Base-by-base conservation (phyloP, 2,888 invertebrate genomes). In the Trimorus sp. region DNA sequence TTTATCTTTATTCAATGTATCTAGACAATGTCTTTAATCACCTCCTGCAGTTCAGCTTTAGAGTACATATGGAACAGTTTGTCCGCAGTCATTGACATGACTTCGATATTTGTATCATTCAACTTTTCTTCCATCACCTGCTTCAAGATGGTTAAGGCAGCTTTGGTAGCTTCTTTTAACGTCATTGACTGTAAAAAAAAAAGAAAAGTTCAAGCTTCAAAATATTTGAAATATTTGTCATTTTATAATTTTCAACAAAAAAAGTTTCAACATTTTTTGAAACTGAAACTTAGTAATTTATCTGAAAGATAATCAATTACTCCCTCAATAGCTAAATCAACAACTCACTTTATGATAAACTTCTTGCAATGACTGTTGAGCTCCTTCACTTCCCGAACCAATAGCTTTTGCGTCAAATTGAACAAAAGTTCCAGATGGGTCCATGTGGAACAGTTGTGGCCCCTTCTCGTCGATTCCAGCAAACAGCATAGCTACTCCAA, bases 71-170 rank as follows among this genome's bases (percentile, higher is more conserved):
- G 96, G 93, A 98, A 99, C 87, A 96, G 93, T 26, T 94, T 94
- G 36, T 93, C 93, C 0, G 96, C 96, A 0, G 98, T 98, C 94
- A 99, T 97, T 45, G 97, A 97, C 92, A 98, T 98, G 84, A 99
- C 97, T 93, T 99, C 99, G 69, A 99, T 98, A 92, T 99, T 99
- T 73, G 96, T 97, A 80, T 98, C 97, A 81, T 97, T 99, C 1
- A 99, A 93, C 92, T 99, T 99, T 92, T 99, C 99, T 91, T 99
- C 99, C 99, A 99, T 99, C 0, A 99, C 99, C 93, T 99, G 99
- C 92, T 99, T 99, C 26, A 99, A 93, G 87, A 99, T 99, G 11
- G 96, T 97, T 70, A 99, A 93, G 0, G 98, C 96, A 12, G 97
- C 93, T 89, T 97, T 97, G 82, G 97, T 96, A 0, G 99, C 99